These are phyloP conservation scores for Numenius phaeopus DNA, from an alignment of 2,797 vertebrate species.

Conservation along the genomic window DNA sequence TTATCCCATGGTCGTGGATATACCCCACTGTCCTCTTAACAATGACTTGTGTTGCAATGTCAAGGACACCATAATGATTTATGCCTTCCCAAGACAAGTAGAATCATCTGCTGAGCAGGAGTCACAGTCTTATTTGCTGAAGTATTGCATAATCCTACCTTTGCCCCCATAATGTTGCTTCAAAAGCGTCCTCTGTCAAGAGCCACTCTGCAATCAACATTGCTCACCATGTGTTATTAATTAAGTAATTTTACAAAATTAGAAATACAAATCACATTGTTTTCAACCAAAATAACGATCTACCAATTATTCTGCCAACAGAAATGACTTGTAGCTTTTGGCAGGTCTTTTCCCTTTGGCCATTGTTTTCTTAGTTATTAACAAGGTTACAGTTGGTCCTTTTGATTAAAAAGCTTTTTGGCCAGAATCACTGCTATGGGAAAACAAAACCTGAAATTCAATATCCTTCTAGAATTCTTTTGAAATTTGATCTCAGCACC, in stretches of 20 bases:
- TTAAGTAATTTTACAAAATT: slow-evolving; percentile 84
- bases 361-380: slow-evolving; percentile 94
- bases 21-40: background rate
- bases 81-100: background rate
- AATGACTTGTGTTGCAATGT: background rate
- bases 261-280: slow-evolving; percentile 87
- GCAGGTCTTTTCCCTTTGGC: slow-evolving; percentile 82
- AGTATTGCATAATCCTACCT: slow-evolving; percentile 38
- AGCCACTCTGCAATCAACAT: slow-evolving; percentile 76
- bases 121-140: background rate
- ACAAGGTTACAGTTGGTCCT: slow-evolving; percentile 77
- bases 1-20: background rate
- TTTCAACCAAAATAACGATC: slow-evolving; percentile 87
- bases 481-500: slow-evolving; percentile 74
- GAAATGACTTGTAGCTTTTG: slow-evolving; percentile 83
- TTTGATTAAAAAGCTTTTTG: slow-evolving; percentile 81
- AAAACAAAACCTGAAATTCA: slow-evolving; percentile 76
- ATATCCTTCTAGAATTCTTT: slow-evolving; percentile 79
- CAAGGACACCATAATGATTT: background rate
- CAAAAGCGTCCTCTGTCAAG: slow-evolving; percentile 60
- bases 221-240: slow-evolving; percentile 87
- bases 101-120: slow-evolving; percentile 35
- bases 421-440: slow-evolving; percentile 66
- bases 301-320: slow-evolving; percentile 90
- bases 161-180: slow-evolving; percentile 48